These are phyloP conservation scores for Orestias chungarensis DNA, from an alignment of 2,797 vertebrate genomes.

Conservation along the genomic window DNA sequence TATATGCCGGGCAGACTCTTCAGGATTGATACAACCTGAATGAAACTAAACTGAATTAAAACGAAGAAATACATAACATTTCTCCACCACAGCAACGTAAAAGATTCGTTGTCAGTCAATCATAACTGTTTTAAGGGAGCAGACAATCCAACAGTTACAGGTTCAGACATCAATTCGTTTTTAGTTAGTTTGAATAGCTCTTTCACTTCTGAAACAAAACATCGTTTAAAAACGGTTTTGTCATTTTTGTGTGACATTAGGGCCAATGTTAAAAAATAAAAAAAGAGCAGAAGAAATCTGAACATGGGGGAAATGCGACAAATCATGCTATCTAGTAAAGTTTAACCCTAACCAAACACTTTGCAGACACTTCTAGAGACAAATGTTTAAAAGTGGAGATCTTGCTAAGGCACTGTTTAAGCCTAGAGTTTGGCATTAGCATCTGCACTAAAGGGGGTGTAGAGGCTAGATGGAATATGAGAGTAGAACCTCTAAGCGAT, in stretches of 20 bases:
- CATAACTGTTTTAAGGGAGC: neutral
- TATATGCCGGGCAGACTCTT: neutral
- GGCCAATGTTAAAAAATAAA: neutral
- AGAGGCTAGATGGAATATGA: conserved; percentile 16
- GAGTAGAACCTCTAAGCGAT: conserved; percentile 57
- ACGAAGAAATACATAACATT: neutral
- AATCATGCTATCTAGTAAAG: neutral
- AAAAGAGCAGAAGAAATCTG: neutral
- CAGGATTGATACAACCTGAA: too few relatives aligned
- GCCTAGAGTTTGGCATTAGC: conserved; percentile 53
- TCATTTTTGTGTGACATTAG: neutral
- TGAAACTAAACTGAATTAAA: neutral
- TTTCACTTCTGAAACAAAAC: neutral
- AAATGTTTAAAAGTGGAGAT: conserved; percentile 55
- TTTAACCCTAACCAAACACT: neutral
- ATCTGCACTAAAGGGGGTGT: conserved; percentile 41
- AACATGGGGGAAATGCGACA: too few relatives aligned
- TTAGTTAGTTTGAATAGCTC: neutral
- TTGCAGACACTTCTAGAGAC: conserved; percentile 39
- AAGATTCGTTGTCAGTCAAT: neutral
- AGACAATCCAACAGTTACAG: neutral
- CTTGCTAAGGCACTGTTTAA: conserved; percentile 17
- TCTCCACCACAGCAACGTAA: neutral
- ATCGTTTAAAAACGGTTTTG: neutral
- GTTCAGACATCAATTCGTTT: neutral